Percentiles rank a stretch among this genome's conserved stretches.
Evolutionary conservation across 1,140 invertebrate genomes (phyloP).

Genomic region (Maniola jurtina): DNA sequence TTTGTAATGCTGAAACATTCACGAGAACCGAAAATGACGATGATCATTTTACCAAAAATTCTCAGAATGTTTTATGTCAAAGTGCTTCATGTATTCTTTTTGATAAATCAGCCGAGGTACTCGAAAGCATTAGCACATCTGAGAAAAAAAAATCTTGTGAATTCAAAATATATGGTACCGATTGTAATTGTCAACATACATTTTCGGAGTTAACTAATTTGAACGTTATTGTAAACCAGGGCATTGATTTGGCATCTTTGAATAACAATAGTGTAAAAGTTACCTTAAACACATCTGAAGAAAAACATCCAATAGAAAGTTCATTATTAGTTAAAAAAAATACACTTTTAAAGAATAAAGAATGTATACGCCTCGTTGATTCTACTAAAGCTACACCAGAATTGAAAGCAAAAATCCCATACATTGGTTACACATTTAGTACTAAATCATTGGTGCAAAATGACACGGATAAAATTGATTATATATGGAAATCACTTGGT

Average conservation of each 20-base stretch:
- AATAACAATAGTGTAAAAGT: conserved; percentile 5
- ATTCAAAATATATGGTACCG: conserved; percentile 33
- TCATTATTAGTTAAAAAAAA: background rate
- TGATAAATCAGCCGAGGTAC: conserved; percentile 49
- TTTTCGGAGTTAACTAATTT: conserved; percentile 15
- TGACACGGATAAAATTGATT: conserved; percentile 41
- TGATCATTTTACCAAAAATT: background rate
- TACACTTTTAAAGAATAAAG: background rate
- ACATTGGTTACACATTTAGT: conserved; percentile 56
- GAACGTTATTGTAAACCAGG: conserved; percentile 18
- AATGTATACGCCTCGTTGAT: background rate
- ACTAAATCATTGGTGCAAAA: conserved; percentile 43
- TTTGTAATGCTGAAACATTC: background rate
- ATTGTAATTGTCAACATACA: conserved; percentile 33
- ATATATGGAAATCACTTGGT: conserved; percentile 42
- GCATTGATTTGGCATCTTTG: conserved; percentile 5
- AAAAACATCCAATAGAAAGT: background rate
- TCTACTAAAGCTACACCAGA: background rate
- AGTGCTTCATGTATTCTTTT: conserved; percentile 28
- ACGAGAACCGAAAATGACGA: background rate
- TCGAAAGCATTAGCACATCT: conserved; percentile 29
- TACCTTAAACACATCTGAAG: background rate
- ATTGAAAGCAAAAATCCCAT: conserved; percentile 29
- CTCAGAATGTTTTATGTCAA: conserved; percentile 42
- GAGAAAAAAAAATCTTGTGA: conserved; percentile 36